These are phyloP conservation scores for Dendrocincla fuliginosa DNA, from an alignment of 2,797 vertebrate species.

Conservation along the genomic window DNA sequence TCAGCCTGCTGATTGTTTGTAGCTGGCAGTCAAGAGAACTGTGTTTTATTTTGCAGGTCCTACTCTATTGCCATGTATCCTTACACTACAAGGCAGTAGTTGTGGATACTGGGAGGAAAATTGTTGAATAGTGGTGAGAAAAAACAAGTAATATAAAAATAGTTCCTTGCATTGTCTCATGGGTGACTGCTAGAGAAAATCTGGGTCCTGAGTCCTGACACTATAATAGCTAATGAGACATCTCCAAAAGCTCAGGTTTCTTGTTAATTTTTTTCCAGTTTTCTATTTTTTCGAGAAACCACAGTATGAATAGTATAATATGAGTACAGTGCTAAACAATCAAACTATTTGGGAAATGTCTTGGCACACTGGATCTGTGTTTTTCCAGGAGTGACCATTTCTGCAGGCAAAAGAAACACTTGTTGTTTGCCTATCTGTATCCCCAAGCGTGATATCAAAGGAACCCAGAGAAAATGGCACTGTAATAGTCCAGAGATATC, in stretches of 20 bases:
- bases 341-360: neutral
- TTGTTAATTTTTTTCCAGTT: neutral
- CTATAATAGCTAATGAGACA: neutral
- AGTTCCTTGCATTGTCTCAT: neutral
- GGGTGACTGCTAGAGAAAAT: neutral
- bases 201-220: neutral
- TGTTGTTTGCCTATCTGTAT: neutral
- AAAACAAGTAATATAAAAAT: neutral
- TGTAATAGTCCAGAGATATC: neutral
- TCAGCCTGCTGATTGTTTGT: rapidly evolving
- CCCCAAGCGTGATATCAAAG: neutral
- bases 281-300: neutral
- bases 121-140: neutral
- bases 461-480: neutral
- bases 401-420: neutral
- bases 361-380: neutral
- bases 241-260: neutral
- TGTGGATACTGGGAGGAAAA: neutral
- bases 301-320: too few relatives aligned
- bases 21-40: neutral
- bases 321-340: neutral
- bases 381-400: neutral
- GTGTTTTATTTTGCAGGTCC: neutral
- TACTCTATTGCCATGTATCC: rapidly evolving
- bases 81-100: neutral